A percentile compares a stretch with the other conserved stretches of the same genome.
phyloP scores from a whole-genome alignment of 2,888 invertebrate genomes.

The Agrotis ipsilon region DNA sequence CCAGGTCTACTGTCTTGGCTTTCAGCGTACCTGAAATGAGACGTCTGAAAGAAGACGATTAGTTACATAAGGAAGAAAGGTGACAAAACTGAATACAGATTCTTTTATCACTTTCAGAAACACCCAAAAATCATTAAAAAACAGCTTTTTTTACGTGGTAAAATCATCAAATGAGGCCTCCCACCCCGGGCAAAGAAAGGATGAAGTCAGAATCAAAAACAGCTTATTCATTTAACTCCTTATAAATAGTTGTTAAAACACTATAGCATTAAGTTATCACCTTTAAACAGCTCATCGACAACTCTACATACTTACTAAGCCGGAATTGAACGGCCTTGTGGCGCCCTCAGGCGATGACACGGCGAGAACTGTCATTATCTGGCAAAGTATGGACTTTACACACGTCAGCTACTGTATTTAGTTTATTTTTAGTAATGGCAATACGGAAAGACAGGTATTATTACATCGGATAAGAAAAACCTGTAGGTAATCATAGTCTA shows the following conservation, averaged over 20 bases:
- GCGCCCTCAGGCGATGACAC: slow-evolving; percentile 25
- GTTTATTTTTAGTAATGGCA: neutral
- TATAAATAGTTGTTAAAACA: neutral
- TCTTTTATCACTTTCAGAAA: neutral
- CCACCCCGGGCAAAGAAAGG: too few relatives aligned
- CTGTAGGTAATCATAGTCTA: too few relatives aligned
- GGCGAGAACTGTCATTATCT: slow-evolving; percentile 32
- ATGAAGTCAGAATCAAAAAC: too few relatives aligned
- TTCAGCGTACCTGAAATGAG: neutral
- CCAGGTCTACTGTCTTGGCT: too few relatives aligned
- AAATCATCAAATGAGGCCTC: too few relatives aligned
- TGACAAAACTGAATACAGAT: neutral
- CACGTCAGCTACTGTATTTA: slow-evolving; percentile 18
- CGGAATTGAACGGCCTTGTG: slow-evolving; percentile 2
- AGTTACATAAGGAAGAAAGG: neutral
- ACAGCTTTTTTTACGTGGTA: too few relatives aligned
- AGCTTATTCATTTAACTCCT: too few relatives aligned
- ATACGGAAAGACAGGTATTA: neutral
- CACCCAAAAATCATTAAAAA: neutral
- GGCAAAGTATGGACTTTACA: slow-evolving; percentile 12
- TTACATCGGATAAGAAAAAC: neutral
- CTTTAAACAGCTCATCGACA: slow-evolving; percentile 1
- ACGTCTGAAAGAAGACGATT: neutral
- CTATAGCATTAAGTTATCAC: neutral
- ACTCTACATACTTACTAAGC: neutral